These are phyloP conservation scores for Chrysemys picta DNA, from an alignment of 2,113 vertebrate species.

Conservation along the genomic window DNA sequence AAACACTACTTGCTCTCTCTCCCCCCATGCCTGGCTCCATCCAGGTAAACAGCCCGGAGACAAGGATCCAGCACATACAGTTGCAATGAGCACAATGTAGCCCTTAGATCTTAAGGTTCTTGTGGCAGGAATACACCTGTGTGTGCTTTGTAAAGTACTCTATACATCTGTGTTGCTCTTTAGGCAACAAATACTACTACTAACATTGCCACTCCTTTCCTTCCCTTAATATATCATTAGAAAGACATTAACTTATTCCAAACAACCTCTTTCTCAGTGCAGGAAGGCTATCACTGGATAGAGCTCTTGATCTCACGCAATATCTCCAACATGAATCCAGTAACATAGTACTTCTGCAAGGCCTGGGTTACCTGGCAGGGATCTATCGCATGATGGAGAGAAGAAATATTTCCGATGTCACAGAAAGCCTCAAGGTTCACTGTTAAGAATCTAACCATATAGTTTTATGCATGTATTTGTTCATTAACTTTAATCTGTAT, in stretches of 20 bases:
- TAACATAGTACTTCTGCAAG: conserved; percentile 21
- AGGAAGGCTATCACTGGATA: conserved; percentile 34
- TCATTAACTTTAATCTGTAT: background rate
- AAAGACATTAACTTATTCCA: background rate
- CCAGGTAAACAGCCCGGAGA: background rate
- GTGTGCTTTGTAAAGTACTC: background rate
- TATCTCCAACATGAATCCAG: conserved; percentile 43
- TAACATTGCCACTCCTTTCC: background rate
- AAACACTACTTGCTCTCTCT: background rate
- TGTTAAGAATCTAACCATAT: background rate
- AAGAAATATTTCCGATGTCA: conserved; percentile 47
- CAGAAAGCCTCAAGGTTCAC: conserved; percentile 61
- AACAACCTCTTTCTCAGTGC: background rate
- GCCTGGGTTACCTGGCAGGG: conserved; percentile 21
- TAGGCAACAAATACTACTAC: background rate
- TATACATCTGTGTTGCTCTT: background rate
- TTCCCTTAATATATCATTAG: background rate
- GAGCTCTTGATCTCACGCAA: conserved; percentile 36
- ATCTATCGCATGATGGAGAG: conserved; percentile 37
- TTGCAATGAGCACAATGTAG: background rate
- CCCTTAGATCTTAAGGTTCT: background rate
- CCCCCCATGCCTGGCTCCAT: background rate
- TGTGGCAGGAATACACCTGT: background rate
- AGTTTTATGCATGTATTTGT: background rate
- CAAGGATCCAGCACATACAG: background rate